A percentile compares a stretch with the other conserved stretches of the same genome.
These are phyloP conservation scores for Eciton burchellii DNA, from an alignment of 1,140 invertebrate genomes.

Conservation along the genomic window DNA sequence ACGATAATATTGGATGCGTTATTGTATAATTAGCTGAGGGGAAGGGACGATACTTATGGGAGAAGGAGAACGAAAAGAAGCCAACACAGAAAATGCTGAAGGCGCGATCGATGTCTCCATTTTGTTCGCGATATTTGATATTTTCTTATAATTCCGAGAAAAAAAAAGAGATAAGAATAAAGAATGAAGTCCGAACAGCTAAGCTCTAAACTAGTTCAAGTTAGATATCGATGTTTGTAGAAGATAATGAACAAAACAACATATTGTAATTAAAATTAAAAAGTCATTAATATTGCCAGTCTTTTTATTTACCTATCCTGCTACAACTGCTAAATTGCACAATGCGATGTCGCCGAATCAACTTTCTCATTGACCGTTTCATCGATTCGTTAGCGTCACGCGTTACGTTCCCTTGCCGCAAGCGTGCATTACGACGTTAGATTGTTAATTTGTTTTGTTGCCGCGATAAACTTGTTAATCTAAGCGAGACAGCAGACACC, in stretches of 20 bases:
- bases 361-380: not conserved
- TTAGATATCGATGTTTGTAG: slow-evolving; percentile 85
- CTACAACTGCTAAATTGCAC: not conserved
- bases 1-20: slow-evolving; percentile 84
- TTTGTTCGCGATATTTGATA: slow-evolving; percentile 84
- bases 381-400: not conserved
- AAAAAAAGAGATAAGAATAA: slow-evolving; percentile 59
- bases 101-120: slow-evolving; percentile 77
- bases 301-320: slow-evolving; percentile 57
- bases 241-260: slow-evolving; percentile 80
- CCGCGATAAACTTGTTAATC: not conserved
- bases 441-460: not conserved
- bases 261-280: slow-evolving; percentile 84
- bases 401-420: not conserved
- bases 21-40: slow-evolving; percentile 78
- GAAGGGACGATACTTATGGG: slow-evolving; percentile 35
- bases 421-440: slow-evolving; percentile 10
- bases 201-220: slow-evolving; percentile 84
- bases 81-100: slow-evolving; percentile 60
- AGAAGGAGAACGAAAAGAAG: slow-evolving; percentile 13
- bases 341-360: not conserved
- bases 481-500: not conserved
- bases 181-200: slow-evolving; percentile 75
- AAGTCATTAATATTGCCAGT: slow-evolving; percentile 75
- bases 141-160: slow-evolving; percentile 81